Evolutionary conservation across 2,113 vertebrate genomes (phyloP).

Genomic region (Mesoclemmys tuberculata): DNA sequence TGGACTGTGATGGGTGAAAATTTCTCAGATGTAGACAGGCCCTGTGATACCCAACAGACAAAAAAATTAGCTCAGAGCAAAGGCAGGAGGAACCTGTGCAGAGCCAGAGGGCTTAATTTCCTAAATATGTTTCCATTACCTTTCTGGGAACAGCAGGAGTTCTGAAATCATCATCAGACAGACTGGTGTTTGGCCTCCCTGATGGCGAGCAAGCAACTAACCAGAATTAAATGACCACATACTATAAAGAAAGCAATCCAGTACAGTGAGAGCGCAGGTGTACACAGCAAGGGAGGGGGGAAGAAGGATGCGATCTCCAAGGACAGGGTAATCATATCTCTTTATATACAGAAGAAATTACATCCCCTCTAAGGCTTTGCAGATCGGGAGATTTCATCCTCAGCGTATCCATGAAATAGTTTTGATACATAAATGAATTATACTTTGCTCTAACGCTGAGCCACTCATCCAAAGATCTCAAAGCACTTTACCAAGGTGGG

Average conservation of each 20-base stretch:
- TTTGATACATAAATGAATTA: background rate
- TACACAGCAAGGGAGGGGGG: background rate
- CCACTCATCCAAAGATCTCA: background rate
- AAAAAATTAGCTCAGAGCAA: background rate
- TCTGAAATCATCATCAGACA: background rate
- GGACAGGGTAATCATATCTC: background rate
- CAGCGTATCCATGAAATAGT: background rate
- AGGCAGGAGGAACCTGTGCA: background rate
- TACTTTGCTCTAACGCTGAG: background rate
- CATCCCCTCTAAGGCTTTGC: background rate
- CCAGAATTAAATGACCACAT: background rate
- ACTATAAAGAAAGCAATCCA: background rate
- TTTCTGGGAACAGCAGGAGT: background rate
- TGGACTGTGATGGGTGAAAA: background rate
- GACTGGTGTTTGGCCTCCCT: background rate
- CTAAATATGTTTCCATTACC: rapidly evolving
- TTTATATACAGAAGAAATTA: background rate
- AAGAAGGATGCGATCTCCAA: background rate
- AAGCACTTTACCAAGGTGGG: background rate
- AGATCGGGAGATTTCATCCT: background rate
- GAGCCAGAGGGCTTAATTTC: background rate
- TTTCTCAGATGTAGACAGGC: background rate
- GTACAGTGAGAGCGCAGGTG: background rate
- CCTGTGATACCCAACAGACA: background rate
- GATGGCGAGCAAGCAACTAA: background rate